phyloP scores from a whole-genome alignment of 1,140 invertebrate genomes.

The Drosophila erecta region DNA sequence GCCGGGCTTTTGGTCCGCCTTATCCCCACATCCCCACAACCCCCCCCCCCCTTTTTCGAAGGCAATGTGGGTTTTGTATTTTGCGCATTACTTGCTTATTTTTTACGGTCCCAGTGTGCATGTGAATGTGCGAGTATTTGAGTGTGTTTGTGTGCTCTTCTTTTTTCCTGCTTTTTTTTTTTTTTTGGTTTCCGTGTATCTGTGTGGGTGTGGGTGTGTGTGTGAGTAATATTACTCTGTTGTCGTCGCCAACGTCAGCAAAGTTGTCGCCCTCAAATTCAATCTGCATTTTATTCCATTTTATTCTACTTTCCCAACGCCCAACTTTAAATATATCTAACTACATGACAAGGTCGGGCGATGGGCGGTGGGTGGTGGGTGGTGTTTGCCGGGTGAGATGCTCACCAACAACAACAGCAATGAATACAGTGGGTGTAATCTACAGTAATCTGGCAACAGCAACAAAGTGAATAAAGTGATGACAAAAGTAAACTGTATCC shows the following conservation, averaged over 20 bases:
- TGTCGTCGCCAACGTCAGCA: slow-evolving; percentile 64
- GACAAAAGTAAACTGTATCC: slow-evolving; percentile 25
- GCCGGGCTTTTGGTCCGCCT: slow-evolving; percentile 16
- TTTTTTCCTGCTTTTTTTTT: background rate
- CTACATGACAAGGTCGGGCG: slow-evolving; percentile 30
- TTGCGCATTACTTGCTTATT: slow-evolving; percentile 72
- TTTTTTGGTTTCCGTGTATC: slow-evolving; percentile 12
- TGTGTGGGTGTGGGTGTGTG: slow-evolving; percentile 3
- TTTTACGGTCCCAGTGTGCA: slow-evolving; percentile 31
- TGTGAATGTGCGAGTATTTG: slow-evolving; percentile 13
- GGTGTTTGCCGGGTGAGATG: background rate
- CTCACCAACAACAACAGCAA: slow-evolving; percentile 3
- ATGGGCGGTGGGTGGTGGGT: background rate
- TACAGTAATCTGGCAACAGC: slow-evolving; percentile 38
- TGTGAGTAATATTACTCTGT: slow-evolving; percentile 66
- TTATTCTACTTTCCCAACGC: slow-evolving; percentile 55
- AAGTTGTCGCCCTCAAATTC: slow-evolving; percentile 69
- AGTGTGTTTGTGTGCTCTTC: background rate
- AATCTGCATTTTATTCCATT: slow-evolving; percentile 74
- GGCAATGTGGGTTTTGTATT: slow-evolving; percentile 66
- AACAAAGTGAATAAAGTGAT: slow-evolving; percentile 35
- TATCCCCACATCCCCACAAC: background rate
- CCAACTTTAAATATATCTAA: slow-evolving; percentile 59
- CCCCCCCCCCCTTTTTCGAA: slow-evolving; percentile 6
- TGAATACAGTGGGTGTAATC: slow-evolving; percentile 26